Base-by-base conservation (phyloP, 2,797 vertebrate species). In the Odontamblyopus lacepedii region DNA sequence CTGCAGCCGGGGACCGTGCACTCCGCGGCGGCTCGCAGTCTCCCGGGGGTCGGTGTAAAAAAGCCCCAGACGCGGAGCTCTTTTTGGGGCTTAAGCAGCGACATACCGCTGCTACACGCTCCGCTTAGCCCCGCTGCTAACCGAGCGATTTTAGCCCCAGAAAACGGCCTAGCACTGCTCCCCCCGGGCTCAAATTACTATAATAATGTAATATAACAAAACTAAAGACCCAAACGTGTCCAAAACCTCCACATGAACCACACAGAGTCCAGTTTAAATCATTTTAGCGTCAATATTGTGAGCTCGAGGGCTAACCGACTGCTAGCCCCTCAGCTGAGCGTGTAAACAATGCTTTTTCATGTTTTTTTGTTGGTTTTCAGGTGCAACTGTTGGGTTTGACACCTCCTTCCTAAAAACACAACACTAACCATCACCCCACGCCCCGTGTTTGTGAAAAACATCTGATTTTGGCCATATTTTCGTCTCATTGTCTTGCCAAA, bases 131-230 rank as follows among this genome's bases (percentile, higher is more conserved):
- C 61, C 4, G 62, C 35, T 12, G 62, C 62, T 64, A 64, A 38
- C 62, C 6, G 19, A 44, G 38, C 38, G 12, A 4, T 6, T 27
- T 65, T 56, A 71, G 72, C 67, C n/a, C 3, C 1, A 57, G 5
- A n/a, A 59, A 53, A 67, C 16, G 85, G 85, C 86, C 84, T 83
- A 81, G 73, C 75, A 76, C 76, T 12, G 48, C 38, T 16, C 0
- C 38, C 35, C 16, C 3, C 0, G 44, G 63, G 69, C 65, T n/a
- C 3, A 70, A 56, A 72, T 70, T 16, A n/a, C 55, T 13, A 26
- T 8, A 32, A 0, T 65, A 51, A 72, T 9, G 67, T 18, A 2
- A 26, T 0, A 41, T 38, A 69, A 4, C 63, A n/a, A 51, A 60
- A 3, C 3, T 1, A 64, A 13, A 74, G 7, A 19, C 32, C 16